These are phyloP conservation scores for Brachyopa scutellaris DNA, from an alignment of 2,888 invertebrate species.

Conservation along the genomic window DNA sequence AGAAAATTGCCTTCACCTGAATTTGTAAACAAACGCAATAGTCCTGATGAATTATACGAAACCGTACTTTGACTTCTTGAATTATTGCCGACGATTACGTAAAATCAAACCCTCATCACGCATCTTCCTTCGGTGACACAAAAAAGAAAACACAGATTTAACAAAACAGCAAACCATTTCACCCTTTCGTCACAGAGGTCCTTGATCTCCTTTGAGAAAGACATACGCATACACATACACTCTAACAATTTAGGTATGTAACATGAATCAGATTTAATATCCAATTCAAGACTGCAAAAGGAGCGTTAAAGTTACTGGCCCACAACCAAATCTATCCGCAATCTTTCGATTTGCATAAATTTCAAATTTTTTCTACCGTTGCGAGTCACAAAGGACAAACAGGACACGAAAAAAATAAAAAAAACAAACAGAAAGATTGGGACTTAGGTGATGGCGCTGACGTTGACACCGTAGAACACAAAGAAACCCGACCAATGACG, in stretches of 20 bases:
- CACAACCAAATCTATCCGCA: constrained; percentile 69
- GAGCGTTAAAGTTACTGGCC: constrained; percentile 38
- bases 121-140: background rate
- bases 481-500: constrained; percentile 40
- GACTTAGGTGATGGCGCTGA: constrained; percentile 26
- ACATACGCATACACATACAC: constrained; percentile 43
- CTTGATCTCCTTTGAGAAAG: background rate
- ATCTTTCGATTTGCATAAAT: constrained; percentile 72
- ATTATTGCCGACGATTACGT: constrained; percentile 52
- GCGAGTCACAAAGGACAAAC: constrained; percentile 30
- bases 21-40: constrained; percentile 6
- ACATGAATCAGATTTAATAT: constrained; percentile 67
- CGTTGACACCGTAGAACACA: constrained; percentile 58
- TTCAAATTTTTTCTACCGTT: constrained; percentile 45
- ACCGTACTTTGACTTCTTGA: constrained; percentile 51
- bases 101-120: constrained; percentile 67
- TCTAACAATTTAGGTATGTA: too few relatives aligned
- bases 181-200: constrained; percentile 10
- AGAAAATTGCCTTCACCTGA: too few relatives aligned
- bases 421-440: constrained; percentile 8
- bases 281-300: constrained; percentile 53
- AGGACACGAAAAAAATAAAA: constrained; percentile 9
- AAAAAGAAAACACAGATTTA: constrained; percentile 5
- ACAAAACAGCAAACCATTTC: constrained; percentile 15
- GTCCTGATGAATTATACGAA: constrained; percentile 39